phyloP scores from a whole-genome alignment of 2,888 invertebrate species.

The Ctena decussata region DNA sequence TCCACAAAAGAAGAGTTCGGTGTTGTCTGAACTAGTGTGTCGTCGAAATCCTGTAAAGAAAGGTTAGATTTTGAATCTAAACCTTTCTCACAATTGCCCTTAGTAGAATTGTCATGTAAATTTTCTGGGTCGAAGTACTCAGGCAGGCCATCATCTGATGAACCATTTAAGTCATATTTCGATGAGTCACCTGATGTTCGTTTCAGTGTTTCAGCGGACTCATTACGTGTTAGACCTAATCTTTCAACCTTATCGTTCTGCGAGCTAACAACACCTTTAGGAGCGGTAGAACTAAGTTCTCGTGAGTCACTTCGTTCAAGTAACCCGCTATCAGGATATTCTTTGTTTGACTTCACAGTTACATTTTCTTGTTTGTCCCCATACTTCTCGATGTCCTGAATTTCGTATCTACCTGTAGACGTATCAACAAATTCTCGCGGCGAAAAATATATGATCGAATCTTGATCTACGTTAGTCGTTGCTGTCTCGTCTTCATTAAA shows the following conservation, averaged over 20 bases:
- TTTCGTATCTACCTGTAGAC: slow-evolving; percentile 1
- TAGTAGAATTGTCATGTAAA: slow-evolving; percentile 38
- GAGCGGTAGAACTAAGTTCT: neutral
- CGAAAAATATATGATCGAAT: neutral
- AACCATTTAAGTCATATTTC: slow-evolving; percentile 21
- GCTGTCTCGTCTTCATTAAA: neutral
- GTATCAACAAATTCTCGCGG: neutral
- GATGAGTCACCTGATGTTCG: slow-evolving; percentile 50
- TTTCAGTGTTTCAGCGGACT: slow-evolving; percentile 47
- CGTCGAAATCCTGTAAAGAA: slow-evolving; percentile 27
- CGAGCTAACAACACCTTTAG: neutral
- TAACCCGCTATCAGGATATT: neutral
- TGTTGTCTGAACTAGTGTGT: slow-evolving; percentile 9
- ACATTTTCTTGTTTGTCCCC: neutral
- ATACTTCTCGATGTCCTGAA: neutral
- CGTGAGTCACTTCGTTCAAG: neutral
- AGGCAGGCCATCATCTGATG: slow-evolving; percentile 54
- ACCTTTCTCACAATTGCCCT: neutral
- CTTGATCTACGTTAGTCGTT: neutral
- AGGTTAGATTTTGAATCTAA: slow-evolving; percentile 22
- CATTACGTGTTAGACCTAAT: neutral
- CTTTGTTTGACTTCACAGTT: neutral
- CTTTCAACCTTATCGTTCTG: neutral
- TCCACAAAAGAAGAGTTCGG: slow-evolving; percentile 44
- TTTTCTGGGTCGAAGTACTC: slow-evolving; percentile 60